phyloP scores from a whole-genome alignment of 2,888 invertebrate species.

The Parthenolecanium corni region DNA sequence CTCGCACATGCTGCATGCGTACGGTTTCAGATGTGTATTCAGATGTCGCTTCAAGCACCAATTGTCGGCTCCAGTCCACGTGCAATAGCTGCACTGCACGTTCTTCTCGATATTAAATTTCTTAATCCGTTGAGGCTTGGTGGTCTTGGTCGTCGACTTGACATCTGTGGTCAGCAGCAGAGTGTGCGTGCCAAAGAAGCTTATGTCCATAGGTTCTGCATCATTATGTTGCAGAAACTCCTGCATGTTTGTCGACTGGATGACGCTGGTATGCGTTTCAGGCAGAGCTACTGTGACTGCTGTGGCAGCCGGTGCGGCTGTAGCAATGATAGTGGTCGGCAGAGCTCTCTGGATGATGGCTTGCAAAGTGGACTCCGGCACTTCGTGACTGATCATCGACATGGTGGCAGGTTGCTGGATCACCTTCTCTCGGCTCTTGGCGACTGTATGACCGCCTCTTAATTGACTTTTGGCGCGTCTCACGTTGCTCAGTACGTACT shows the following conservation, averaged over 20 bases:
- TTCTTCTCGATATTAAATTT: slow-evolving; percentile 42
- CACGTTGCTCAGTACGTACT: slow-evolving; percentile 63
- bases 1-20: slow-evolving; percentile 79
- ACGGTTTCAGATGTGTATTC: slow-evolving; percentile 86
- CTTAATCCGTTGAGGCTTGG: slow-evolving; percentile 2
- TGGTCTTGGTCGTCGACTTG: slow-evolving; percentile 6
- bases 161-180: slow-evolving; percentile 6
- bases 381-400: not conserved
- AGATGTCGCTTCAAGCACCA: slow-evolving; percentile 87
- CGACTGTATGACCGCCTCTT: not conserved
- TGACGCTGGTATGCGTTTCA: slow-evolving; percentile 11
- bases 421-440: not conserved
- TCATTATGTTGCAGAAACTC: slow-evolving; percentile 20
- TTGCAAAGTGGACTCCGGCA: slow-evolving; percentile 9
- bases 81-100: slow-evolving; percentile 64
- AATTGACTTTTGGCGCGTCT: slow-evolving; percentile 11
- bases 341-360: slow-evolving; percentile 11
- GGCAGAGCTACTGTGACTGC: not conserved
- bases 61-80: slow-evolving; percentile 86
- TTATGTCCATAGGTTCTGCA: slow-evolving; percentile 23
- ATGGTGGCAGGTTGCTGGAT: not conserved
- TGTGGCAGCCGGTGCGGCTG: not conserved
- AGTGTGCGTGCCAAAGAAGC: slow-evolving; percentile 15
- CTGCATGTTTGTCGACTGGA: slow-evolving; percentile 23
- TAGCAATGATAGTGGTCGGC: slow-evolving; percentile 1